A percentile compares a stretch with the other conserved stretches of the same genome.
Evolutionary conservation across 2,113 vertebrate species (phyloP).

Genomic region (Isurus oxyrinchus): DNA sequence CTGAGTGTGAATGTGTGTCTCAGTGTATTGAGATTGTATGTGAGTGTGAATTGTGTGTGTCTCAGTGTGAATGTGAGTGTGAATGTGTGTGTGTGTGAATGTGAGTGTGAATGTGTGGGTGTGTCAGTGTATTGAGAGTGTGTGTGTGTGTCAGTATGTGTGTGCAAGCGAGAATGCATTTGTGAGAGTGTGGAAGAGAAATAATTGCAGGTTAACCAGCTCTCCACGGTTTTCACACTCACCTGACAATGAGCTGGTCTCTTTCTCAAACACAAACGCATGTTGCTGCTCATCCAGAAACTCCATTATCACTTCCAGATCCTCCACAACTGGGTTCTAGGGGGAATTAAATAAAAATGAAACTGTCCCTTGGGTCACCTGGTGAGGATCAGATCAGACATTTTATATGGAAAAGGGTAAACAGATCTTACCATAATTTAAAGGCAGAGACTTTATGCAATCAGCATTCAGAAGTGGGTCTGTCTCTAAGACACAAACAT

Average conservation of each 20-base stretch:
- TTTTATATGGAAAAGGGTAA: neutral
- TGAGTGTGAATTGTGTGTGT: too few relatives aligned
- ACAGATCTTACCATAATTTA: neutral
- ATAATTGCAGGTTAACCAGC: neutral
- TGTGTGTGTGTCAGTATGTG: neutral
- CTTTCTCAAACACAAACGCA: neutral
- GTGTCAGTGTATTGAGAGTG: neutral
- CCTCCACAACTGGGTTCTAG: neutral
- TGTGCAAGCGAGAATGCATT: neutral
- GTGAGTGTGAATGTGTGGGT: neutral
- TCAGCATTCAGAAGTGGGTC: neutral
- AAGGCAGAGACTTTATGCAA: neutral
- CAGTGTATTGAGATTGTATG: too few relatives aligned
- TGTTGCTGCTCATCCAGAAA: conserved; percentile 5
- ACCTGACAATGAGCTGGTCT: neutral
- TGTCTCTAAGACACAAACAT: conserved; percentile 13
- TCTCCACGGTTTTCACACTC: neutral
- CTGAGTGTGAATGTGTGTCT: neutral
- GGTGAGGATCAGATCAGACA: neutral
- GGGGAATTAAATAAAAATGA: neutral
- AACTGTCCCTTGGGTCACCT: neutral
- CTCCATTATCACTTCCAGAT: conserved; percentile 21
- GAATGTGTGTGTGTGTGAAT: neutral
- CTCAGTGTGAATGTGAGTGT: neutral
- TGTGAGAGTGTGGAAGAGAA: neutral